Conservation (phyloP, 2,888 invertebrate genomes). For the Nipponacmea schrenckii region DNA sequence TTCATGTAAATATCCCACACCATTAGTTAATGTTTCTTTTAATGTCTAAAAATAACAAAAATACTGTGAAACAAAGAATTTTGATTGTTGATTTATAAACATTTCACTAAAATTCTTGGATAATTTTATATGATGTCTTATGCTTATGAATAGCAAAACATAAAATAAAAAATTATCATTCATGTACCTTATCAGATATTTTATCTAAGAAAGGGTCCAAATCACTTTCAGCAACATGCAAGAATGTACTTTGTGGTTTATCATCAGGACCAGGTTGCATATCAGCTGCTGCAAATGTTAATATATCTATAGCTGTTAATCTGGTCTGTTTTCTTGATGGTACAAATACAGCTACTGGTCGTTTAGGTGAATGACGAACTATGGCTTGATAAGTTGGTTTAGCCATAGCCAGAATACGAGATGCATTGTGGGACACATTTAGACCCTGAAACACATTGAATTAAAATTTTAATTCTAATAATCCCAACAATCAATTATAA, state of each 20-base stretch:
- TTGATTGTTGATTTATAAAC: neutral
- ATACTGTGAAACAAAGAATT: neutral
- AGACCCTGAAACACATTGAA: slow-evolving; percentile 76
- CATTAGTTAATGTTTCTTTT: slow-evolving; percentile 90
- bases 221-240: slow-evolving; percentile 82
- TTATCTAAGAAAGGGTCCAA: slow-evolving; percentile 88
- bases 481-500: neutral
- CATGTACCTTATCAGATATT: slow-evolving; percentile 82
- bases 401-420: slow-evolving; percentile 95
- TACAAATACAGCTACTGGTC: slow-evolving; percentile 67
- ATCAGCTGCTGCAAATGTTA: slow-evolving; percentile 93
- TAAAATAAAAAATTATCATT: neutral
- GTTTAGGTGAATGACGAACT: slow-evolving; percentile 71
- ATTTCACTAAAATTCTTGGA: no score
- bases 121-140: no score
- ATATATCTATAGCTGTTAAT: slow-evolving; percentile 93
- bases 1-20: slow-evolving; percentile 97
- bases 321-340: slow-evolving; percentile 86
- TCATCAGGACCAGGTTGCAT: slow-evolving; percentile 83
- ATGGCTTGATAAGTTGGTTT: slow-evolving; percentile 97
- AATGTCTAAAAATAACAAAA: slow-evolving; percentile 74
- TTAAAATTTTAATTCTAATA: neutral
- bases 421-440: slow-evolving; percentile 97
- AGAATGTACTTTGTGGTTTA: slow-evolving; percentile 85
- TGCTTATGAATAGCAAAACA: no score